These are phyloP conservation scores for Petrocephalus sullivani DNA, from an alignment of 2,797 vertebrate genomes.

Conservation along the genomic window DNA sequence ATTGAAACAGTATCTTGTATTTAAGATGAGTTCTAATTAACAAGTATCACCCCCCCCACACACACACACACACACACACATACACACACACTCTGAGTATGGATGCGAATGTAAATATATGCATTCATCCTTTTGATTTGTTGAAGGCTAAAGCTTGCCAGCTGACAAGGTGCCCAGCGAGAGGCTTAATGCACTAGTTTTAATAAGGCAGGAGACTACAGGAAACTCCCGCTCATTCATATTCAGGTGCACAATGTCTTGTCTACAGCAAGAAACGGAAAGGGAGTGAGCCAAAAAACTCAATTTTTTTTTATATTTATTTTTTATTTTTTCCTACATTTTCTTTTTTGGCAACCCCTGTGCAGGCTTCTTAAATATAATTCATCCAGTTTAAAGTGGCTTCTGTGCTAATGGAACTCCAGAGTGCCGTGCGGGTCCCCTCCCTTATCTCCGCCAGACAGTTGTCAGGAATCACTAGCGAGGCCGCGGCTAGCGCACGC, in stretches of 20 bases:
- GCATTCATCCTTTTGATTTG: constrained; percentile 62
- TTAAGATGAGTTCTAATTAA: constrained; percentile 64
- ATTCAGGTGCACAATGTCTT: constrained; percentile 50
- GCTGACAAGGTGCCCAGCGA: constrained; percentile 58
- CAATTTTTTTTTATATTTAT: constrained; percentile 29
- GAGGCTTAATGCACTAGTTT: constrained; percentile 43
- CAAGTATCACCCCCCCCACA: constrained; percentile 40
- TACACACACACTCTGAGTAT: constrained; percentile 27
- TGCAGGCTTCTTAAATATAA: constrained; percentile 56
- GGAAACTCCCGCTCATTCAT: constrained; percentile 38
- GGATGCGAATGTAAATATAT: constrained; percentile 58
- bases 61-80: neutral
- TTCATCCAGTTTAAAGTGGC: constrained; percentile 54
- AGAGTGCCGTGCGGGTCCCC: constrained; percentile 55
- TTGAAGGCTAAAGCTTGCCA: constrained; percentile 57
- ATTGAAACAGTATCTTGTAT: constrained; percentile 62
- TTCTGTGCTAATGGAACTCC: constrained; percentile 49
- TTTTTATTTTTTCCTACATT: constrained; percentile 28
- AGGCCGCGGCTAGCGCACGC: constrained; percentile 76
- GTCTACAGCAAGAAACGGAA: constrained; percentile 32
- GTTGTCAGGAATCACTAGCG: constrained; percentile 97
- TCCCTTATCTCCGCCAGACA: constrained; percentile 96
- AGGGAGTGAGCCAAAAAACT: constrained; percentile 34
- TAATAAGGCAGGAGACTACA: constrained; percentile 35
- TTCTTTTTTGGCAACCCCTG: constrained; percentile 50